A percentile compares a stretch with the other conserved stretches of the same genome.
These are phyloP conservation scores for Apocheima hispidaria DNA, from an alignment of 2,888 invertebrate species.

Conservation along the genomic window DNA sequence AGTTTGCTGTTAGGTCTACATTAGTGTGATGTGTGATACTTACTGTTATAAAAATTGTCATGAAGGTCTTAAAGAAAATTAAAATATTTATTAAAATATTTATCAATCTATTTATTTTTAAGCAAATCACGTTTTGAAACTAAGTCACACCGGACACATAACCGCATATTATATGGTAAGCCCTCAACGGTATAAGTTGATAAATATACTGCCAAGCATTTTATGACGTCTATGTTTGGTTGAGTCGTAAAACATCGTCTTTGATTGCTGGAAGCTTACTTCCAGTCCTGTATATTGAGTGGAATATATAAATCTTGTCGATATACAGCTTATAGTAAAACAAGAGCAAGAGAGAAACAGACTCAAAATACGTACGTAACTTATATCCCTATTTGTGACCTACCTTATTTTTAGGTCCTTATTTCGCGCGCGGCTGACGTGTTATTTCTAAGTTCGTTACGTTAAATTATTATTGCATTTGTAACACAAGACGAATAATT, in stretches of 20 bases:
- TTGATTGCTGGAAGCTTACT: slow-evolving; percentile 45
- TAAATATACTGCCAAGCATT: slow-evolving; percentile 44
- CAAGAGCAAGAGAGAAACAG: background rate
- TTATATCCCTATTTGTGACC: no score
- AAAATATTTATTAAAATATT: no score
- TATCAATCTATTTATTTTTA: slow-evolving; percentile 10
- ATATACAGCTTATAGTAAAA: slow-evolving; percentile 32
- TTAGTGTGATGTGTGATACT: no score
- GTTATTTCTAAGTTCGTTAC: no score
- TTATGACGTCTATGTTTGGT: slow-evolving; percentile 46
- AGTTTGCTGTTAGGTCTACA: no score
- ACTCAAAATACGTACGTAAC: background rate
- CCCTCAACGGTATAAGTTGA: slow-evolving; percentile 44
- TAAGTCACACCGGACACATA: slow-evolving; percentile 29
- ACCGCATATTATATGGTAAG: slow-evolving; percentile 40
- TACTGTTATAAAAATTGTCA: no score
- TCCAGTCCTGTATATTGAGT: slow-evolving; percentile 38
- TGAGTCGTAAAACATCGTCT: slow-evolving; percentile 42
- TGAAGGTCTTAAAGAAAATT: no score
- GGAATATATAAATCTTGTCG: slow-evolving; percentile 29
- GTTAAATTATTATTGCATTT: no score
- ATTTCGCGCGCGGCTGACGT: no score
- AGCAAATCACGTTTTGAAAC: slow-evolving; percentile 32
- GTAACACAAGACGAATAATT: no score
- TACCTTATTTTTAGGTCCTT: no score